phyloP scores from a whole-genome alignment of 2,888 invertebrate genomes.

The Pogonocherus hispidulus region DNA sequence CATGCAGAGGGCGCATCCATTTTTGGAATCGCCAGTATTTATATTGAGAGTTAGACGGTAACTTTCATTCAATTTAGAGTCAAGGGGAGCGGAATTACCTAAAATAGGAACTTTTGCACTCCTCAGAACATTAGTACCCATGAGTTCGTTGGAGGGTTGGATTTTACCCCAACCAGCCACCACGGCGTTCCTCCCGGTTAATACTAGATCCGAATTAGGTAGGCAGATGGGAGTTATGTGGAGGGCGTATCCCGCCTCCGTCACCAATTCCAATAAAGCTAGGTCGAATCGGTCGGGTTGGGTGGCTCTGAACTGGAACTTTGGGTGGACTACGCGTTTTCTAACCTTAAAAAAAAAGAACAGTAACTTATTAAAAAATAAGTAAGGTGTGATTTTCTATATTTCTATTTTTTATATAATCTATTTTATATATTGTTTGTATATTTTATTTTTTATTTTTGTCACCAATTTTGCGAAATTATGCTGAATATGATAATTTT shows the following conservation, averaged over 20 bases:
- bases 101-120: constrained; percentile 87
- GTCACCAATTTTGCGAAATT: too few relatives aligned
- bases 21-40: too few relatives aligned
- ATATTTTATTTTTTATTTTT: too few relatives aligned
- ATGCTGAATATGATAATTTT: too few relatives aligned
- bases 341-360: constrained; percentile 72
- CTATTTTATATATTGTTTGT: too few relatives aligned
- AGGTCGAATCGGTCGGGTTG: constrained; percentile 88
- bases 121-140: constrained; percentile 84
- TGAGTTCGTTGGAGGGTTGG: constrained; percentile 78
- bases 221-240: constrained; percentile 87
- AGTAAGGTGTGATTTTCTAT: too few relatives aligned
- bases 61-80: too few relatives aligned
- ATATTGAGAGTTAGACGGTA: too few relatives aligned
- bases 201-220: constrained; percentile 70
- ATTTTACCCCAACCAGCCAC: constrained; percentile 92
- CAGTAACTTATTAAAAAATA: too few relatives aligned
- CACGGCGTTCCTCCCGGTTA: constrained; percentile 73
- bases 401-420: too few relatives aligned
- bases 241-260: constrained; percentile 71
- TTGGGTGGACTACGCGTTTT: constrained; percentile 84
- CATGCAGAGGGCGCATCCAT: too few relatives aligned
- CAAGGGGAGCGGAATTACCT: constrained; percentile 70
- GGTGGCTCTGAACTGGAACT: constrained; percentile 84
- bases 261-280: constrained; percentile 80